Evolutionary conservation across 2,113 vertebrate species (phyloP).

Genomic region (Cyanistes caeruleus): DNA sequence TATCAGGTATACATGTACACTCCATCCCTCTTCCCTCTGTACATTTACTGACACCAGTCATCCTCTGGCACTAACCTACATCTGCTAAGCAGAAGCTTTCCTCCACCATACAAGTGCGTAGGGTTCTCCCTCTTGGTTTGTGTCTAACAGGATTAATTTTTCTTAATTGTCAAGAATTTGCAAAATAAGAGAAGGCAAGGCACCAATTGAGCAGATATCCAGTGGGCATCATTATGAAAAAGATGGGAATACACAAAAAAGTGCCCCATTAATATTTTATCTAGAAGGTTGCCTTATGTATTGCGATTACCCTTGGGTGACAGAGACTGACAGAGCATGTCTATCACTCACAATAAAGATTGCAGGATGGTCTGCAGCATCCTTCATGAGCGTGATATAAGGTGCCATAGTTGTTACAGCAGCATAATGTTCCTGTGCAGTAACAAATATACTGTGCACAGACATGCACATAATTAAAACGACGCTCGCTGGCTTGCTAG

Average conservation of each 20-base stretch:
- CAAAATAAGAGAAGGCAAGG: not conserved
- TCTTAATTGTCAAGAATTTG: not conserved
- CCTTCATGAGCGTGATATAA: constrained; percentile 46
- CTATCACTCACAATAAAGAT: constrained; percentile 25
- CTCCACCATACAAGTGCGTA: not conserved
- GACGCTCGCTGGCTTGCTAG: constrained; percentile 49
- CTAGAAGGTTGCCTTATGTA: not conserved
- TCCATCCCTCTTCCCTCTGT: not conserved
- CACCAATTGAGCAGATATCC: not conserved
- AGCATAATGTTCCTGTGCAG: constrained; percentile 61
- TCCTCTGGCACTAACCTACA: not conserved
- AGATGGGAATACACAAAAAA: not conserved
- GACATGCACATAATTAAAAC: constrained; percentile 69
- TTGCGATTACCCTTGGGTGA: not conserved
- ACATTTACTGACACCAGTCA: accelerated
- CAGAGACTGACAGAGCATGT: not conserved
- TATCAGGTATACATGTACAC: not conserved
- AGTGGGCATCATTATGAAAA: not conserved
- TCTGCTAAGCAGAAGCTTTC: not conserved
- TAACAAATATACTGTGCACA: constrained; percentile 64
- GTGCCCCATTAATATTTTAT: not conserved
- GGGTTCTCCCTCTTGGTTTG: not conserved
- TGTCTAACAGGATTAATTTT: not conserved
- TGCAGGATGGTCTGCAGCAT: not conserved
- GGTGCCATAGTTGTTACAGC: not conserved